phyloP scores from a whole-genome alignment of 2,888 invertebrate genomes.

The Drosophila acutilabella region DNA sequence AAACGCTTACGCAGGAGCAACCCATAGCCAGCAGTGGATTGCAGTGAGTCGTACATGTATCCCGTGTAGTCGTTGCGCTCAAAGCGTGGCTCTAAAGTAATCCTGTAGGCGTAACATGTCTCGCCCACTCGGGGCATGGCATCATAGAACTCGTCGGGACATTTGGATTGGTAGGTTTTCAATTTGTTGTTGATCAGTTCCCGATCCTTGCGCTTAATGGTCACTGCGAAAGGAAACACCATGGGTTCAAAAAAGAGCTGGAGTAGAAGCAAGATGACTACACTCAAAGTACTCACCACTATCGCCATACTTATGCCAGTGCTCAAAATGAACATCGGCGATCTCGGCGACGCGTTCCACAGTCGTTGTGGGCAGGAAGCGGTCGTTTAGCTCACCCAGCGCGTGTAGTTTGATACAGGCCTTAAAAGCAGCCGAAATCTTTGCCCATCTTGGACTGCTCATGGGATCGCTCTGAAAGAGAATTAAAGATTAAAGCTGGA shows the following conservation, averaged over 20 bases:
- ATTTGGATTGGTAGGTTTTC: constrained; percentile 55
- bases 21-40: constrained; percentile 86
- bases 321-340: constrained; percentile 87
- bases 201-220: constrained; percentile 52
- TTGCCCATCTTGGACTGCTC: constrained; percentile 88
- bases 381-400: constrained; percentile 89
- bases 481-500: not conserved
- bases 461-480: constrained; percentile 87
- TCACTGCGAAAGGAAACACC: constrained; percentile 67
- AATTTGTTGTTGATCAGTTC: constrained; percentile 4
- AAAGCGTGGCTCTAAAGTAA: constrained; percentile 87
- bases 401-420: constrained; percentile 90
- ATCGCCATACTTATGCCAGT: constrained; percentile 86
- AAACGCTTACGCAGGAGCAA: constrained; percentile 88
- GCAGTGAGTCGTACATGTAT: constrained; percentile 66
- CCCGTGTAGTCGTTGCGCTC: constrained; percentile 85
- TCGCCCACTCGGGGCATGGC: constrained; percentile 71
- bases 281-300: constrained; percentile 56
- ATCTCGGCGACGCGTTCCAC: constrained; percentile 74
- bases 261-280: not conserved
- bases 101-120: constrained; percentile 87
- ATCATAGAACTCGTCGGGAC: constrained; percentile 70
- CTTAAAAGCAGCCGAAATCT: constrained; percentile 92
- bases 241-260: not conserved
- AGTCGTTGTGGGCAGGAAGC: constrained; percentile 88